Percentiles rank a stretch among this genome's conserved stretches.
Evolutionary conservation across 2,797 vertebrate genomes (phyloP).

Genomic region (Spondyliosoma cantharus): DNA sequence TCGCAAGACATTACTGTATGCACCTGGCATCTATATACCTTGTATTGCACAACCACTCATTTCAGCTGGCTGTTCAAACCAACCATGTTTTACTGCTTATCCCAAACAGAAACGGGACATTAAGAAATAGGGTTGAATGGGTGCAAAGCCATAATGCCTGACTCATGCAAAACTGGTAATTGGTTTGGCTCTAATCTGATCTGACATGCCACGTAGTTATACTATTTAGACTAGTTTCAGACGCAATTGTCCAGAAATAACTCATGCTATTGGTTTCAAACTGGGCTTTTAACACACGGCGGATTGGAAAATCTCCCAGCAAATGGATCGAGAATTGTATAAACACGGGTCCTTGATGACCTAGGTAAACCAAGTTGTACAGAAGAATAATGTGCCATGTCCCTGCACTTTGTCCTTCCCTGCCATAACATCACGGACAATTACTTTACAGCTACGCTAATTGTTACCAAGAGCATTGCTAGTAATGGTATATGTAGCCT

Average conservation of each 20-base stretch:
- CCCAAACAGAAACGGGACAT: constrained; percentile 57
- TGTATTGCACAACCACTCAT: constrained; percentile 44
- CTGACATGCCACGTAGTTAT: constrained; percentile 56
- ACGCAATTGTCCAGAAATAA: constrained; percentile 28
- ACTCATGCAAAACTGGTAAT: constrained; percentile 62
- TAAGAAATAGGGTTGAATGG: constrained; percentile 62
- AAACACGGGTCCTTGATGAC: constrained; percentile 13
- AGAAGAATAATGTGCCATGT: constrained; percentile 45
- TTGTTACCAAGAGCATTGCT: neutral
- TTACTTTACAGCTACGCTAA: constrained; percentile 14
- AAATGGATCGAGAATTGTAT: constrained; percentile 1
- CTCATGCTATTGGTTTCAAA: neutral
- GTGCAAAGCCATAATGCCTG: constrained; percentile 71
- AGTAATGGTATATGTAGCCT: neutral
- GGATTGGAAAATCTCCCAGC: neutral
- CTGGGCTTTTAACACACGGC: neutral
- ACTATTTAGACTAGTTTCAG: constrained; percentile 34
- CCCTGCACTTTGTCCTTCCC: constrained; percentile 71
- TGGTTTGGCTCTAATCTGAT: constrained; percentile 68
- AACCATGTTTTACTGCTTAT: constrained; percentile 54
- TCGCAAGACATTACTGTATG: neutral
- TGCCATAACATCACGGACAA: constrained; percentile 18
- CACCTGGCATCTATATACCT: neutral
- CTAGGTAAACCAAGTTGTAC: constrained; percentile 53
- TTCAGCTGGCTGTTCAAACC: constrained; percentile 34